Evolutionary conservation across 2,797 vertebrate species (phyloP), one percentile per base, ranked within the genome.

Genomic region (Chanos chanos): DNA sequence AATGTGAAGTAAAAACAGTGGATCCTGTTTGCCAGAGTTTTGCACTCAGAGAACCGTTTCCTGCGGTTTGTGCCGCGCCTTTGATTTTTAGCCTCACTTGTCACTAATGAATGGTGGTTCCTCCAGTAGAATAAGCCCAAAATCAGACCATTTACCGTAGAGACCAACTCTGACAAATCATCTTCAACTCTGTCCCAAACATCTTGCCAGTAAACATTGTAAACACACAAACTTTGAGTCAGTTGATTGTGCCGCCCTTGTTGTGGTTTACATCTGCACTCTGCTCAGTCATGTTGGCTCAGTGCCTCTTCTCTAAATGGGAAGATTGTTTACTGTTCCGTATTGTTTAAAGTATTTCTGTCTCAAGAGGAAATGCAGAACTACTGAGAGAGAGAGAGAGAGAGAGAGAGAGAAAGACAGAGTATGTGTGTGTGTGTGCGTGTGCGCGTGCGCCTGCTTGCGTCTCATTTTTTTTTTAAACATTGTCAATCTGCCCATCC

Each of bases 181-280:
- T 69, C 36, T 58, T 58, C 43, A 43, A 54, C 43, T 63, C 60
- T 68, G 37, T 55, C 40, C 64, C 76, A 71, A 77, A 73, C 72
- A 66, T 49, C 64, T 52, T 74, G 62, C 68, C 53, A 75, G 81
- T 75, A 72, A 68, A 70, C 74, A 71, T 63, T 67, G 56, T 82
- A 83, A 84, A 82, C 74, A 82, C 58, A 66, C 40, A 70, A 64
- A 77, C 78, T 56, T 81, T 78, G 74, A 66, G 70, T 68, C 16
- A 1, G 78, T 83, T 84, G 83, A 79, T 56, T 69, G 40, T 58
- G 61, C 58, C 58, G 48, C 63, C 74, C 72, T 77, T 86, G 73
- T 82, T 81, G 81, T 77, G 83, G 85, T 83, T 85, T 76, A 61
- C 66, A 70, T 72, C 66, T 62, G 5, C 18, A 50, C 22, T 34